phyloP scores from a whole-genome alignment of 2,113 vertebrate species.

The Enhydra lutris region DNA sequence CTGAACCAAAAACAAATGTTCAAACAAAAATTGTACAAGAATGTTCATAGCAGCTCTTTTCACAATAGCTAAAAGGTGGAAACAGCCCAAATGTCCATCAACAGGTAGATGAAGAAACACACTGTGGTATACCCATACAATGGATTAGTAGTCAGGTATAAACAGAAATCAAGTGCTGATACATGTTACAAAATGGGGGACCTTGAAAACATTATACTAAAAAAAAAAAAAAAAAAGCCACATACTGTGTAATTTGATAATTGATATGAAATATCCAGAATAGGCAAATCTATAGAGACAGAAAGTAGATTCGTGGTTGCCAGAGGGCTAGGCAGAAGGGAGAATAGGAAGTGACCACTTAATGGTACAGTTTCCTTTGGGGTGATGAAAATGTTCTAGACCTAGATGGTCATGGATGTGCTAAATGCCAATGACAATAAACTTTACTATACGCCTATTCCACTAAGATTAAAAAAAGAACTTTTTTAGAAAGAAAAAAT shows the following conservation, averaged over 20 bases:
- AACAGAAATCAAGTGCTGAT: not conserved
- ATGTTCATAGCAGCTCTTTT: not conserved
- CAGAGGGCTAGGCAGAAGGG: not conserved
- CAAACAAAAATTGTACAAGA: not conserved
- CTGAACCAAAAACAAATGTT: not conserved
- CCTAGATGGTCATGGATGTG: too few species aligned
- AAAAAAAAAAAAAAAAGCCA: not conserved
- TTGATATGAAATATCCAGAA: not conserved
- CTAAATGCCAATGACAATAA: not conserved
- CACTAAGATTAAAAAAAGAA: not conserved
- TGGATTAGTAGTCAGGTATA: not conserved
- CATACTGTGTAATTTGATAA: not conserved
- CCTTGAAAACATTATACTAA: not conserved
- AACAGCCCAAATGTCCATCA: not conserved
- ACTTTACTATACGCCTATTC: not conserved
- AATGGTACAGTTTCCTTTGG: not conserved
- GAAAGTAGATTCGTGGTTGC: not conserved
- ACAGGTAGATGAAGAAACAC: not conserved
- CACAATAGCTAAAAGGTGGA: not conserved
- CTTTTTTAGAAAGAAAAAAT: not conserved
- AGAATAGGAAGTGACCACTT: not conserved
- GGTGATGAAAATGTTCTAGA: not conserved
- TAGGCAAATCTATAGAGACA: not conserved
- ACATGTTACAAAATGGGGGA: not conserved
- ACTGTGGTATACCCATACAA: fast-evolving